A percentile compares a stretch with the other conserved stretches of the same genome.
phyloP scores from a whole-genome alignment of 2,888 invertebrate species.

The Chaitophorus viminalis region DNA sequence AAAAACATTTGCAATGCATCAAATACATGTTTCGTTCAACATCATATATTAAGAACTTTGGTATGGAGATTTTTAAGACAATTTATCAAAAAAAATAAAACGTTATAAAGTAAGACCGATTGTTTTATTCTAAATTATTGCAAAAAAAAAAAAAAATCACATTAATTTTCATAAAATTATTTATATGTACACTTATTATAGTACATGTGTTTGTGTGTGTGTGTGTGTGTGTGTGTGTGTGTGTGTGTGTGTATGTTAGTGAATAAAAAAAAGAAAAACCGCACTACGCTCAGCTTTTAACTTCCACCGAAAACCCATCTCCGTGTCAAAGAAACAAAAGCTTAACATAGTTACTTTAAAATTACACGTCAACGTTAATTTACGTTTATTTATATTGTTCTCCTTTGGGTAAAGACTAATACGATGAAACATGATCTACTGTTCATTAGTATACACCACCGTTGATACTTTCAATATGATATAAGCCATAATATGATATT shows the following conservation, averaged over 20 bases:
- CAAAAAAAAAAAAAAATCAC: slow-evolving; percentile 25
- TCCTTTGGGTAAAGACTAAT: slow-evolving; percentile 11
- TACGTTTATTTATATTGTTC: slow-evolving; percentile 31
- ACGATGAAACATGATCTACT: slow-evolving; percentile 41
- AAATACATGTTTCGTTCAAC: too few species aligned
- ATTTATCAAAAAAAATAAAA: slow-evolving; percentile 17
- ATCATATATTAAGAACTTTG: not conserved
- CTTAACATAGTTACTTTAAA: slow-evolving; percentile 40
- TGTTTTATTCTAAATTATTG: slow-evolving; percentile 7
- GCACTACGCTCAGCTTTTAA: not conserved
- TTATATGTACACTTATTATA: not conserved
- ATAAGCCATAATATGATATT: slow-evolving; percentile 9
- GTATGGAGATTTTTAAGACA: not conserved
- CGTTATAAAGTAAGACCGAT: slow-evolving; percentile 20
- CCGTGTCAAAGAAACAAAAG: slow-evolving; percentile 36
- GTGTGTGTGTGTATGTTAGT: not conserved
- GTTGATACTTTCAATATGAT: slow-evolving; percentile 6
- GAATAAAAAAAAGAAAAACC: not conserved
- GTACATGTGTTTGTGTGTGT: not conserved
- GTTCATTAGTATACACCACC: slow-evolving; percentile 13
- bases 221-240: not conserved
- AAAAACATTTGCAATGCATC: too few species aligned
- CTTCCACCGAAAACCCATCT: not conserved
- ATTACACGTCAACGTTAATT: slow-evolving; percentile 50
- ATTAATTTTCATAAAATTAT: slow-evolving; percentile 51